Evolutionary conservation across 2,888 invertebrate species (phyloP), one percentile per base, ranked within the genome.

Genomic region (Bugulina stolonifera): DNA sequence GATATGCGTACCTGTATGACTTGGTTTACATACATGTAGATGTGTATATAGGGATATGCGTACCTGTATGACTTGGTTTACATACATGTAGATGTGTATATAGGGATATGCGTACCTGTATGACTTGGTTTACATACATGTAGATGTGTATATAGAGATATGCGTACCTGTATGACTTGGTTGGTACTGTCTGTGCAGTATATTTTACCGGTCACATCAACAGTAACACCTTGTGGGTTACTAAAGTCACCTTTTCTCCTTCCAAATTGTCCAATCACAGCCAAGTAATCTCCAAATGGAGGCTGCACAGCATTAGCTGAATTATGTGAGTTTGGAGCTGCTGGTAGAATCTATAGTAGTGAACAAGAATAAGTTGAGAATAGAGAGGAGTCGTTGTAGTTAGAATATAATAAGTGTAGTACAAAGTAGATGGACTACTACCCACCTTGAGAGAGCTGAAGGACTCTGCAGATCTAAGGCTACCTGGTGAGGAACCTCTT

Each of bases 141-240:
- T n/a, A n/a, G n/a, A n/a, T n/a, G n/a, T n/a, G n/a, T n/a, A n/a
- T n/a, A n/a, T n/a, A n/a, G n/a, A n/a, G n/a, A n/a, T n/a, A n/a
- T n/a, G n/a, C 43, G 5, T 25, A 80, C 77, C 74, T 85, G 85
- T 0, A 86, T 82, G 71, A 83, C 83, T 77, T 87, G 86, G 77
- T 86, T 87, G 77, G 86, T 86, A 75, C 86, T 86, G 76, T 87
- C 87, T 0, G 86, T 84, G 10, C 86, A 84, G 35, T 85, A 77
- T 35, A 87, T 81, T 71, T 81, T 82, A 27, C 85, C 85, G 71
- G 83, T 82, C 5, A 77, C 73, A n/a, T 82, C 81, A 58, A 80
- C 80, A 73, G 85, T 84, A 2, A 86, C 79, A 29, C 86, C 87
- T 77, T 87, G 87, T 29, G 87, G 87, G 79, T 87, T 87, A 29